A percentile compares a stretch with the other conserved stretches of the same genome.
Evolutionary conservation across 2,113 vertebrate species (phyloP).

Genomic region (human (Homo sapiens)): GRCh38 chr20:59411501-59412000

Average conservation of each 20-base stretch:
- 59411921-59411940: accelerated
- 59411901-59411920: not conserved
- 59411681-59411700: not conserved
- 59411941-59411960: not conserved
- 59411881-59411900: accelerated
- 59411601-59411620: accelerated
- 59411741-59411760: not conserved
- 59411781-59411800: accelerated
- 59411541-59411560: not conserved
- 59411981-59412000: not conserved
- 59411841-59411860: accelerated
- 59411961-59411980: not conserved
- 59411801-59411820: accelerated
- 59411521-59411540: accelerated
- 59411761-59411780: not conserved
- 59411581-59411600: accelerated
- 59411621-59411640: accelerated
- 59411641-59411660: not conserved
- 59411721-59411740: not conserved
- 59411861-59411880: accelerated
- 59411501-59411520: not conserved
- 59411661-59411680: not conserved
- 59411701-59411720: not conserved
- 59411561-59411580: accelerated
- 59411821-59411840: not conserved